Conservation (phyloP, 53 echinoderm and acorn worm species). For the Pentamera pediparva region DNA sequence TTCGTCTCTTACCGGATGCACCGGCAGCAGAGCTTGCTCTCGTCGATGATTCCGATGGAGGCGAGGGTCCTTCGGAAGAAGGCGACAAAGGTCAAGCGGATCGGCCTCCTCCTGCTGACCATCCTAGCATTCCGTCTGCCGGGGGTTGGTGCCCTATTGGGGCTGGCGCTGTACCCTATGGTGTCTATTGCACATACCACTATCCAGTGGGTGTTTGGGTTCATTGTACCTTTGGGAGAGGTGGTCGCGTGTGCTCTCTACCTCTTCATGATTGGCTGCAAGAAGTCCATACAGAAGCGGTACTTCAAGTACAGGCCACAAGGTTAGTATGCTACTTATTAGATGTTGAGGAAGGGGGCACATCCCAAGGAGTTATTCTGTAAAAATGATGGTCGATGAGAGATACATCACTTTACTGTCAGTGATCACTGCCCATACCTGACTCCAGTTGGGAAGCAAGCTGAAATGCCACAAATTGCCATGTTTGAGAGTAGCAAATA, state of each 20-base stretch:
- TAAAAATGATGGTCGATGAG: too few species aligned
- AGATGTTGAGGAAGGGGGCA: not conserved
- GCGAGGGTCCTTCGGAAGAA: conserved; percentile 76
- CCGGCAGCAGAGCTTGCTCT: conserved; percentile 51
- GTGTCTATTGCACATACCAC: conserved; percentile 53
- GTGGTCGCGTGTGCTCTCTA: conserved; percentile 64
- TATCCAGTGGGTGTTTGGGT: conserved; percentile 87
- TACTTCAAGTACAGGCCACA: conserved; percentile 32
- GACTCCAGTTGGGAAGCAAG: not conserved
- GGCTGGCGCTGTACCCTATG: conserved; percentile 44
- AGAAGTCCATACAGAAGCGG: conserved; percentile 54
- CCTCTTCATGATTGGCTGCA: conserved; percentile 51
- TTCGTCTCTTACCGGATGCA: conserved; percentile 71
- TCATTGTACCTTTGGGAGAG: conserved; percentile 71
- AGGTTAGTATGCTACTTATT: conserved; percentile 12
- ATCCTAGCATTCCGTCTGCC: conserved; percentile 69
- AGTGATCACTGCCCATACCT: not conserved
- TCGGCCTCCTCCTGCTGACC: conserved; percentile 63
- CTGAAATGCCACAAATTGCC: too few species aligned
- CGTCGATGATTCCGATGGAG: conserved; percentile 81
- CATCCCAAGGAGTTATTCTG: not conserved
- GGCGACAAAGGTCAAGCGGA: conserved; percentile 69
- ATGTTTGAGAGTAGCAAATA: too few species aligned
- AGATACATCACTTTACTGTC: not conserved
- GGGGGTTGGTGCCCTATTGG: conserved; percentile 56